Evolutionary conservation across 2,113 vertebrate genomes (phyloP).

Genomic region (Engystomops pustulosus): DNA sequence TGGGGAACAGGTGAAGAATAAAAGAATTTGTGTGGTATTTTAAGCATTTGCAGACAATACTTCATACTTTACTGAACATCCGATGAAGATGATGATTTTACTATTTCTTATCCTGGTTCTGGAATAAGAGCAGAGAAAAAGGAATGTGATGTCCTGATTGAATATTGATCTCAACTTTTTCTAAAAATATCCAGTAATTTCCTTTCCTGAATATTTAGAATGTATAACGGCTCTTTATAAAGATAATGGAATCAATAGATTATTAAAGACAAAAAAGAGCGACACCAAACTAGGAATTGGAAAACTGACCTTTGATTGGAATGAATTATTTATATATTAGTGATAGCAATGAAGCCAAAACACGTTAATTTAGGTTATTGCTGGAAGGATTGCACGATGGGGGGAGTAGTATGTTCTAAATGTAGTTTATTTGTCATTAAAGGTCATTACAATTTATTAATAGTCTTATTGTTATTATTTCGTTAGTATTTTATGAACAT

Average conservation of each 20-base stretch:
- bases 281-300: background rate
- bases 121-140: too few relatives aligned
- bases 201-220: background rate
- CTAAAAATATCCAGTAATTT: background rate
- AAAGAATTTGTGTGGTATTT: too few relatives aligned
- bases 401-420: too few relatives aligned
- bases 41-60: too few relatives aligned
- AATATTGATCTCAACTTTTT: background rate
- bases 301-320: background rate
- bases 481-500: too few relatives aligned
- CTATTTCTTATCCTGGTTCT: too few relatives aligned
- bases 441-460: background rate
- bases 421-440: background rate
- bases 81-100: too few relatives aligned
- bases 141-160: too few relatives aligned
- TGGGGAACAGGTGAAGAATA: too few relatives aligned
- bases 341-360: background rate
- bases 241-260: constrained; percentile 8
- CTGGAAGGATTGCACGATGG: too few relatives aligned
- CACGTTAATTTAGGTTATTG: background rate
- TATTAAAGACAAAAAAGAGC: constrained; percentile 1
- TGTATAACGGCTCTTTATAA: background rate
- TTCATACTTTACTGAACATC: too few relatives aligned
- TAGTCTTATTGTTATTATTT: too few relatives aligned
- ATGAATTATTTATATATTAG: background rate